Conservation (phyloP, 2,797 vertebrate species). For the Semaprochilodus insignis region DNA sequence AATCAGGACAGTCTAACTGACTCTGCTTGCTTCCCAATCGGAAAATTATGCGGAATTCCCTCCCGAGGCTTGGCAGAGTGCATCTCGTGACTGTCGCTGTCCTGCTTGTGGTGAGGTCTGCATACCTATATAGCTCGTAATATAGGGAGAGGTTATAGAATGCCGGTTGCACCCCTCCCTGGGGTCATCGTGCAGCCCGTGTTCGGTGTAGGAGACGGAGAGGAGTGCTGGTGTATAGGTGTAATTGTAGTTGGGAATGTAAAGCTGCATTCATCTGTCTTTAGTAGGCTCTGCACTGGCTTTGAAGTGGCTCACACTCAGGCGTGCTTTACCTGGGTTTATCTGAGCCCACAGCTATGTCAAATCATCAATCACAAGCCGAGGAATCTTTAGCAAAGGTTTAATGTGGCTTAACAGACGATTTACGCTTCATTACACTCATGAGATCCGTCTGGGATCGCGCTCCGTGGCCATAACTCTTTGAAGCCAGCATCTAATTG, state of each 20-base stretch:
- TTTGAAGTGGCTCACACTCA: background rate
- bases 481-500: constrained; percentile 36
- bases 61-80: background rate
- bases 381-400: background rate
- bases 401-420: constrained; percentile 12
- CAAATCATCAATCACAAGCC: background rate
- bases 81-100: background rate
- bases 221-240: background rate
- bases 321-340: background rate
- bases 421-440: background rate
- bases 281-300: background rate
- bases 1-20: no score
- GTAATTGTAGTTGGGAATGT: background rate
- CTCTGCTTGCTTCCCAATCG: background rate
- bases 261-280: background rate
- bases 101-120: background rate
- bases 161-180: constrained; percentile 6
- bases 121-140: background rate
- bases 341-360: background rate
- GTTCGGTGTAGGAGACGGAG: background rate
- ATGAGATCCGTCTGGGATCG: constrained; percentile 1
- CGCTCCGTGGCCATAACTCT: background rate
- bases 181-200: background rate
- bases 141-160: constrained; percentile 1
- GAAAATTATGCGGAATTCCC: background rate